Percentiles rank a stretch among this genome's conserved stretches.
phyloP scores from a whole-genome alignment of 2,113 vertebrate species.

The Clarias magur region DNA sequence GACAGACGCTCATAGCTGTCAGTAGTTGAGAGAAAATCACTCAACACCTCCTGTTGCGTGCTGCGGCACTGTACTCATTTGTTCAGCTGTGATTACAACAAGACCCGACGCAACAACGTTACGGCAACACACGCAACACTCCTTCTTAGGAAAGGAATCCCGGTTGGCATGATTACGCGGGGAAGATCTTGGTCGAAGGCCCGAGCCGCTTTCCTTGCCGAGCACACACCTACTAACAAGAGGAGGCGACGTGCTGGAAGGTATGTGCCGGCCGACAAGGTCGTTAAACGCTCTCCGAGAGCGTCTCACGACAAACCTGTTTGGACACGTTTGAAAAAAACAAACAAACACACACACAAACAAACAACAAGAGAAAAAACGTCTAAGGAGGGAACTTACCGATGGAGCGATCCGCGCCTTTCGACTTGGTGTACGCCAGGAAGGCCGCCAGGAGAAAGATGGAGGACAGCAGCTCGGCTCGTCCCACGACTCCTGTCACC shows the following conservation, averaged over 20 bases:
- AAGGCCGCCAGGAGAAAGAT: constrained; percentile 96
- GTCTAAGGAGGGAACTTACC: constrained; percentile 71
- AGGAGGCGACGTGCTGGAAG: neutral
- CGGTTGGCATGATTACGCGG: neutral
- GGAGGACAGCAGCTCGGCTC: constrained; percentile 95
- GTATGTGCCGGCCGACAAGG: neutral
- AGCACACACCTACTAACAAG: neutral
- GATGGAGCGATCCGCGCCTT: constrained; percentile 86
- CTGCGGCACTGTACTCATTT: neutral
- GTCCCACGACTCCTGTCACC: constrained; percentile 96
- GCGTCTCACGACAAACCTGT: neutral
- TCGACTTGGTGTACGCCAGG: constrained; percentile 92
- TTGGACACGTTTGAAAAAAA: neutral
- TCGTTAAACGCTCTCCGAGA: neutral
- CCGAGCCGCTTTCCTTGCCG: neutral
- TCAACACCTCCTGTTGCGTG: neutral
- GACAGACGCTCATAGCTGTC: too few relatives aligned
- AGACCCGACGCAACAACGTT: neutral
- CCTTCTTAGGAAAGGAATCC: neutral
- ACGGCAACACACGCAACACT: neutral
- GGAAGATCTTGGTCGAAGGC: neutral
- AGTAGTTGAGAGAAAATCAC: neutral
- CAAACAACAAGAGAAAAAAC: neutral
- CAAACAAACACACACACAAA: neutral
- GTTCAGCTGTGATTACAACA: neutral